These are phyloP conservation scores for Phymorhynchus buccinoides DNA, from an alignment of 1,140 invertebrate genomes.

Conservation along the genomic window DNA sequence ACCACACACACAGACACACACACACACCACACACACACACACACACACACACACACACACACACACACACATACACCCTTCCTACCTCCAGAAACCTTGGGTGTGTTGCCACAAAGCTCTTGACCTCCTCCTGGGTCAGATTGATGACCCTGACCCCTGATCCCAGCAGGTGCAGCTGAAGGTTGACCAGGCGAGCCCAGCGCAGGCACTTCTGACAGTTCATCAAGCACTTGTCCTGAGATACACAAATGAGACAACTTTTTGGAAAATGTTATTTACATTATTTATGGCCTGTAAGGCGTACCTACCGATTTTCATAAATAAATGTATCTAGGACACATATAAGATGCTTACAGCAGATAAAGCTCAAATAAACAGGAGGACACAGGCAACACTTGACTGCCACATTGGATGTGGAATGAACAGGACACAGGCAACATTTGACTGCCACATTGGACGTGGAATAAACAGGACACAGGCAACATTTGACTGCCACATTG, in stretches of 20 bases:
- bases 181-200: constrained; percentile 82
- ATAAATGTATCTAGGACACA: too few relatives aligned
- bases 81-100: constrained; percentile 73
- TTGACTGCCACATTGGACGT: too few relatives aligned
- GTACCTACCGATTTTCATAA: too few relatives aligned
- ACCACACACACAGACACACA: constrained; percentile 21
- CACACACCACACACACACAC: constrained; percentile 25
- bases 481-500: too few relatives aligned
- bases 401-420: too few relatives aligned
- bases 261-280: too few relatives aligned
- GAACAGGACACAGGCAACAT: too few relatives aligned
- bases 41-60: constrained; percentile 33
- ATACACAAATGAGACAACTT: constrained; percentile 26
- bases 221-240: constrained; percentile 81
- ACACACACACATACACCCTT: background rate
- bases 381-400: too few relatives aligned
- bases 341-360: too few relatives aligned
- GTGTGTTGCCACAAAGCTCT: constrained; percentile 69
- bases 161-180: constrained; percentile 80
- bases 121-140: constrained; percentile 77
- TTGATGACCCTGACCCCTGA: constrained; percentile 79
- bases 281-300: too few relatives aligned
- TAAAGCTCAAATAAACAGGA: too few relatives aligned
- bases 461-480: too few relatives aligned
- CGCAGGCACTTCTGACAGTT: constrained; percentile 81